Base-by-base conservation (phyloP, 2,797 vertebrate genomes). In the Silurus aristotelis region DNA sequence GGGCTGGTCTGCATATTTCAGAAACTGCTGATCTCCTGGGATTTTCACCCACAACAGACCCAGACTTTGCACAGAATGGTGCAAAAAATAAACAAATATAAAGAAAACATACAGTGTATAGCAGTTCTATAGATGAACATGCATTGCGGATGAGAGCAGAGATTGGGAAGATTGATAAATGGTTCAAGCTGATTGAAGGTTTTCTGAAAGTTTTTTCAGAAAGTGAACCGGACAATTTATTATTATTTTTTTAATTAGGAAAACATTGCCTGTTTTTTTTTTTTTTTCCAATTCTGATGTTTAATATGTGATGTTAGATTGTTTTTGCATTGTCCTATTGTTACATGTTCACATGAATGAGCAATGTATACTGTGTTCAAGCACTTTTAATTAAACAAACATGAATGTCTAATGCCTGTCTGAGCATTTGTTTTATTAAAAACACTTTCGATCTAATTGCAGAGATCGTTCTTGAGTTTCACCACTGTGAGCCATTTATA, bases 11-110 rank as follows among this genome's bases (percentile, higher is more conserved):
- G 25, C 31, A 60, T 77, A 60, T 58, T 64, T 64, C 31, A 64
- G 77, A 48, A 64, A 48, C 31, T 7, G 25, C 27, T 22, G 56
- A 78, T 77, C 75, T 60, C 56, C 75, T 60, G 75, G 56, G 75
- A 77, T 61, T 61, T 61, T 60, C 19, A 78, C 20, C 10, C 31
- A 78, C 58, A 58, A 60, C 75, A 22, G 7, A 15, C 20, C 46
- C 38, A 46, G 10, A 31, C 10, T 63, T 79, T 46, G n/a, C 14
- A n/a, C 38, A 43, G 58, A 79, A 63, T 46, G 20, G 1, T 79
- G 22, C 8, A 79, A 78, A 79, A 38, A 38, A 38, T 3, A 38
- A 46, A n/a, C 17, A 13, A 61, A n/a, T 10, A 78, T 8, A 14
- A 38, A 31, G 38, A 55, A 27, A 3, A 5, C 48, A 13, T 22